Evolutionary conservation across 2,888 invertebrate genomes (phyloP).

Genomic region (Herminia tarsipennalis): DNA sequence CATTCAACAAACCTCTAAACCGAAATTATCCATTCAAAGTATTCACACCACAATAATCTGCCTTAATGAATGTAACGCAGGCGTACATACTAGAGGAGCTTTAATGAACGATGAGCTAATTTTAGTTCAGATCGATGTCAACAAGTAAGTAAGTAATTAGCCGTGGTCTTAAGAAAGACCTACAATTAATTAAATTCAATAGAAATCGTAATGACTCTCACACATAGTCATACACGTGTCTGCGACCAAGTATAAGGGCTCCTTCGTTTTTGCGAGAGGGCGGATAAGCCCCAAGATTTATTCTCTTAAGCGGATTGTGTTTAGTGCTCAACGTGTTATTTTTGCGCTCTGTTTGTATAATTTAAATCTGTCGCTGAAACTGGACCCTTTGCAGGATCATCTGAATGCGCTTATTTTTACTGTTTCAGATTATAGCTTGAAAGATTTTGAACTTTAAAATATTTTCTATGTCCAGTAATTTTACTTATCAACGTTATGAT

Average conservation of each 20-base stretch:
- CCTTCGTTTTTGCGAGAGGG: slow-evolving; percentile 2
- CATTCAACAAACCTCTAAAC: neutral
- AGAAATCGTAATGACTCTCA: too few species aligned
- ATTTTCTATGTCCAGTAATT: too few species aligned
- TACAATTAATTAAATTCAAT: too few species aligned
- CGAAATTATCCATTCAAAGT: neutral
- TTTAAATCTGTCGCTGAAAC: slow-evolving; percentile 19
- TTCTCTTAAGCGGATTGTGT: slow-evolving; percentile 25
- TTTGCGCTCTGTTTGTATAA: slow-evolving; percentile 14
- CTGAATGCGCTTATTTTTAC: slow-evolving; percentile 1
- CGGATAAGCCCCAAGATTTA: slow-evolving; percentile 14
- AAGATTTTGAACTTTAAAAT: too few species aligned
- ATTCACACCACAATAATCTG: slow-evolving; percentile 6
- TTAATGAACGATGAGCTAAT: slow-evolving; percentile 18
- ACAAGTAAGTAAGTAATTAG: too few species aligned
- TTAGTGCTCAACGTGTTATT: slow-evolving; percentile 22
- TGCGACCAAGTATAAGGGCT: neutral
- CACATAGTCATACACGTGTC: neutral
- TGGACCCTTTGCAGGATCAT: neutral
- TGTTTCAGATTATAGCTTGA: neutral
- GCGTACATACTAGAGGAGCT: slow-evolving; percentile 9
- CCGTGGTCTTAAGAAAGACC: too few species aligned
- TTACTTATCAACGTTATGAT: too few species aligned
- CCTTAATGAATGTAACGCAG: slow-evolving; percentile 12
- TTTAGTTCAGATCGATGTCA: slow-evolving; percentile 19